Evolutionary conservation across 2,888 invertebrate species (phyloP).

Genomic region (Amaurobius ferox): DNA sequence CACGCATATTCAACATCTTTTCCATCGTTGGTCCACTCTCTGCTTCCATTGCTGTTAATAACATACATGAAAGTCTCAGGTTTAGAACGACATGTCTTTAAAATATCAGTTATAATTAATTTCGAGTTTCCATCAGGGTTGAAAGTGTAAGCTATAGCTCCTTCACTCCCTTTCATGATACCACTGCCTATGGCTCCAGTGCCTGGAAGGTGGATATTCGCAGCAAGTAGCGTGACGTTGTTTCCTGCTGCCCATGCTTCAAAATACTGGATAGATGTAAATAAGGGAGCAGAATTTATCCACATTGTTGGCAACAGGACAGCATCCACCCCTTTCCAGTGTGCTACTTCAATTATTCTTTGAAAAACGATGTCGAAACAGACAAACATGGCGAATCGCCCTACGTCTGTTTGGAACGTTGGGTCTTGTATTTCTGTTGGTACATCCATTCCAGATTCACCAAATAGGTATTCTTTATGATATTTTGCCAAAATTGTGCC

Average conservation of each 20-base stretch:
- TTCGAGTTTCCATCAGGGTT: constrained; percentile 38
- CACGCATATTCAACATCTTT: constrained; percentile 31
- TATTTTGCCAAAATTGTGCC: constrained; percentile 85
- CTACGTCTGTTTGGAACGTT: constrained; percentile 85
- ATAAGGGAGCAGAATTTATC: constrained; percentile 88
- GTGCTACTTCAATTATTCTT: constrained; percentile 83
- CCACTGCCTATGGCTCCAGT: constrained; percentile 85
- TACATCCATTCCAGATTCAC: constrained; percentile 75
- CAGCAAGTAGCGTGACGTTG: constrained; percentile 84
- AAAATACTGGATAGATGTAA: constrained; percentile 82
- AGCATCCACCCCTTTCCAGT: constrained; percentile 79
- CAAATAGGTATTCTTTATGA: constrained; percentile 76
- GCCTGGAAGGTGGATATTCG: constrained; percentile 83
- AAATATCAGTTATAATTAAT: constrained; percentile 20
- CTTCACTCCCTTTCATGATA: constrained; percentile 82
- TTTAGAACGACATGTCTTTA: constrained; percentile 84
- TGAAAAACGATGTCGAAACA: constrained; percentile 90
- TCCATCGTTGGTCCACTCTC: constrained; percentile 17
- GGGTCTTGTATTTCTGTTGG: constrained; percentile 75
- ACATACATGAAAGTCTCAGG: constrained; percentile 11
- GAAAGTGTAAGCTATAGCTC: constrained; percentile 75
- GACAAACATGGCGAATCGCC: constrained; percentile 86
- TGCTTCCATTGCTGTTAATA: background rate
- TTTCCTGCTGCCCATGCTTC: constrained; percentile 84
- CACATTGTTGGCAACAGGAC: constrained; percentile 86